Conservation (phyloP, 2,888 invertebrate genomes). For the Nomada ruficornis region DNA sequence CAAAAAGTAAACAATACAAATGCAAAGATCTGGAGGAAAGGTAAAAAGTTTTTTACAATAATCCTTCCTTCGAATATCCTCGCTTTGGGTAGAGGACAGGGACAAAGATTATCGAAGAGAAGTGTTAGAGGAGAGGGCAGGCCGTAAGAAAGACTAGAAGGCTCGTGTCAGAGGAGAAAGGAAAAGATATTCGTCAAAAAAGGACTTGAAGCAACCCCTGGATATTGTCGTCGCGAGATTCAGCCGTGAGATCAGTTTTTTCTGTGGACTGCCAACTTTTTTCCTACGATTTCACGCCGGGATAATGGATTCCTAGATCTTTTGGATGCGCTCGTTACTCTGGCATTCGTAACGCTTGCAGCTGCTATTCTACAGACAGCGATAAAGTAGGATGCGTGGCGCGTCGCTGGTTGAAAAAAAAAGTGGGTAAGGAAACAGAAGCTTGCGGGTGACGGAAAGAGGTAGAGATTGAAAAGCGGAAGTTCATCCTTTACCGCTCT, state of each 20-base stretch:
- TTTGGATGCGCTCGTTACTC: conserved; percentile 83
- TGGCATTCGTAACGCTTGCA: conserved; percentile 82
- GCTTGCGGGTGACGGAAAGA: background rate
- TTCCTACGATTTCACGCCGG: conserved; percentile 79
- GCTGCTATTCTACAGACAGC: conserved; percentile 70
- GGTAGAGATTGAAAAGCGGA: conserved; percentile 13
- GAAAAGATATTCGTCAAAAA: conserved; percentile 61
- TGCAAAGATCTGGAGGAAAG: background rate
- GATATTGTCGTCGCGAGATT: conserved; percentile 78
- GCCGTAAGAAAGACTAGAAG: conserved; percentile 23
- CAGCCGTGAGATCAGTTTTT: conserved; percentile 79
- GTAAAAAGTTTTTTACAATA: conserved; percentile 1
- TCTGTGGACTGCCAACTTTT: conserved; percentile 74
- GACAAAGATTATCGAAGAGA: conserved; percentile 22
- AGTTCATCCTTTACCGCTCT: background rate
- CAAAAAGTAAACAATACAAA: background rate
- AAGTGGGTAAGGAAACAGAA: conserved; percentile 34
- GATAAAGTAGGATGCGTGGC: conserved; percentile 55
- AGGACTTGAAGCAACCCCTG: conserved; percentile 71
- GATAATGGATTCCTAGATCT: conserved; percentile 82
- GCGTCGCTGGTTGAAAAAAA: background rate
- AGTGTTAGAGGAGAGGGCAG: conserved; percentile 18
- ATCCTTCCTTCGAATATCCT: conserved; percentile 9
- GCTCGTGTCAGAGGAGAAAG: conserved; percentile 28
- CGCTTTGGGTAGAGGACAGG: conserved; percentile 19